These are phyloP conservation scores for Eurytoma californica DNA, from an alignment of 2,888 invertebrate genomes.

Conservation along the genomic window DNA sequence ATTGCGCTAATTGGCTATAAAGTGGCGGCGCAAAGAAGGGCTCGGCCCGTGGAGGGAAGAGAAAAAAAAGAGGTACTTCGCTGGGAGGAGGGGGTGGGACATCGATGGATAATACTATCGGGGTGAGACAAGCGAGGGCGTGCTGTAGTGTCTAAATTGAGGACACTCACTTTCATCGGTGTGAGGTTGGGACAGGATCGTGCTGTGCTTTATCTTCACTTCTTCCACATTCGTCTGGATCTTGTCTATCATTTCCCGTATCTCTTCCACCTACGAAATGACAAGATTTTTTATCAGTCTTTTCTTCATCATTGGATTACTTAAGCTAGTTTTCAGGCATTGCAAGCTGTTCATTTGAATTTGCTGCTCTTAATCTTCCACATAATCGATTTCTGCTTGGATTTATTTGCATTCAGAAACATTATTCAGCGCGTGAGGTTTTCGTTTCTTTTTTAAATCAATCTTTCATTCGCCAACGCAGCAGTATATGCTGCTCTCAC, in stretches of 20 bases:
- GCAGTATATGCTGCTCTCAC: no score
- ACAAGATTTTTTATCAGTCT: background rate
- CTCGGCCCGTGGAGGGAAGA: background rate
- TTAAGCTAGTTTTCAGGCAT: background rate
- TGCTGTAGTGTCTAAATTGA: no score
- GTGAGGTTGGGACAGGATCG: slow-evolving; percentile 98
- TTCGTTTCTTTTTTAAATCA: no score
- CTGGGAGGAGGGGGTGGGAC: background rate
- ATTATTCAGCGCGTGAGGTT: no score
- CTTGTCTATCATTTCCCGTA: slow-evolving; percentile 99
- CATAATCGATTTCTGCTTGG: no score
- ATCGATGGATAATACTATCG: background rate
- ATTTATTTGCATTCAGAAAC: no score
- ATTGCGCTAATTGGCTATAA: slow-evolving; percentile 52
- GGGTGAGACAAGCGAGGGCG: background rate
- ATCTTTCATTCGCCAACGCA: no score
- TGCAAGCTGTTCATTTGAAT: no score
- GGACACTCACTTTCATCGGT: slow-evolving; percentile 96
- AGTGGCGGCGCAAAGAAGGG: slow-evolving; percentile 27
- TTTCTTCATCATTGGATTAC: background rate
- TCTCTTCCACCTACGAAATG: slow-evolving; percentile 93
- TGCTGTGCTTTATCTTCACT: slow-evolving; percentile 99
- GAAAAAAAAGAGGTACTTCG: background rate
- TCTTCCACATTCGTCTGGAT: slow-evolving; percentile 99
- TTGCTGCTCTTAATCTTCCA: no score